A percentile compares a stretch with the other conserved stretches of the same genome.
Conservation (phyloP, 2,113 vertebrate species). For the Mustela lutreola region DNA sequence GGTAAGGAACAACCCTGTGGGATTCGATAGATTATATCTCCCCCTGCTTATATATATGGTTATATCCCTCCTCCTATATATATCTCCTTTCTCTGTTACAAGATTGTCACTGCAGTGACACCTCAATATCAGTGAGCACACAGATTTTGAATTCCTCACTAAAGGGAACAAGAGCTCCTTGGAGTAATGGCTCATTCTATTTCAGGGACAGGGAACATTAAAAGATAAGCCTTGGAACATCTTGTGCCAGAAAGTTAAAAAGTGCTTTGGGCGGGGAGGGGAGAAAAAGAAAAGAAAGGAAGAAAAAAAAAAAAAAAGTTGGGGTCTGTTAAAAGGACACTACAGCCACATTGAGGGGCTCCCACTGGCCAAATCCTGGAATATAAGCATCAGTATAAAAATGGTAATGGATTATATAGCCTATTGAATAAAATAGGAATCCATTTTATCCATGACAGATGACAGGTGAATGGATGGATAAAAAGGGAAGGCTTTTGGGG, state of each 20-base stretch:
- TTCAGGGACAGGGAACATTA: background rate
- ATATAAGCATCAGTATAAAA: background rate
- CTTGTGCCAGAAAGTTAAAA: slow-evolving; percentile 28
- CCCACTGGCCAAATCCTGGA: background rate
- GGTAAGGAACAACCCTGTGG: background rate
- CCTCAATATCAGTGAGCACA: background rate
- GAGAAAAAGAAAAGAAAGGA: background rate
- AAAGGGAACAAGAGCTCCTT: background rate
- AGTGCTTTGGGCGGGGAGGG: background rate
- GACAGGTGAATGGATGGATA: background rate
- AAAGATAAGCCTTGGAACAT: slow-evolving; percentile 33
- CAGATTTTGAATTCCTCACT: slow-evolving; percentile 7
- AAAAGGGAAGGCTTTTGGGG: background rate
- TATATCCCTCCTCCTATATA: background rate
- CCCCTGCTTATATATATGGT: background rate
- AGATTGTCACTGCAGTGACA: background rate
- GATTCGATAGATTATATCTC: background rate
- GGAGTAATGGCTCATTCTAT: slow-evolving; percentile 1
- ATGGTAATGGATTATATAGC: background rate
- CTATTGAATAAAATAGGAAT: background rate
- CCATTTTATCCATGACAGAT: background rate
- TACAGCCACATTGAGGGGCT: background rate
- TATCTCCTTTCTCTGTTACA: background rate
- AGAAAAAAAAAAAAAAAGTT: background rate
- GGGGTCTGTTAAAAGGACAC: background rate